These are phyloP conservation scores for Diphyllodes magnificus DNA, from an alignment of 2,113 vertebrate species.

Conservation along the genomic window DNA sequence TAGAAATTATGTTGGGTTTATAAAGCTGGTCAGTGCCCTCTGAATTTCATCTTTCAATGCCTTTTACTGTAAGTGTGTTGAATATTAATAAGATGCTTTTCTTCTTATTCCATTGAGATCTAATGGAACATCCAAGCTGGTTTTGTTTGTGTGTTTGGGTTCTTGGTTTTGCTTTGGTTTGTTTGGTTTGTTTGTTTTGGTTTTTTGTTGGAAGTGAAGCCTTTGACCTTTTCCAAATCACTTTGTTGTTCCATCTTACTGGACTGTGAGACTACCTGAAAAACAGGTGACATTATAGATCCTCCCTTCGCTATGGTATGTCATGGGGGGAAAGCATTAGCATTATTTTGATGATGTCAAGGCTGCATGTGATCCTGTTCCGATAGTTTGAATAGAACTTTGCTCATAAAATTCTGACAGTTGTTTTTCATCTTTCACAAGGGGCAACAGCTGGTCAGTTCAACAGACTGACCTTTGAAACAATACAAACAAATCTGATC, in stretches of 20 bases:
- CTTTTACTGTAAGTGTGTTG: not conserved
- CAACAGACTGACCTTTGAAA: not conserved
- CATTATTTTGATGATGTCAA: not conserved
- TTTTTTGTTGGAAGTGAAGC: not conserved
- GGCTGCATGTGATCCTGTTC: not conserved
- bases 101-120: not conserved
- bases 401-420: not conserved
- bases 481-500: not conserved
- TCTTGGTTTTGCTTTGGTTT: not conserved
- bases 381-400: not conserved
- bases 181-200: rapidly evolving
- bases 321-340: not conserved
- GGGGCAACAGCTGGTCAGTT: not conserved
- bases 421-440: not conserved
- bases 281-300: not conserved
- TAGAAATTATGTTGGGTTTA: not conserved
- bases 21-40: not conserved
- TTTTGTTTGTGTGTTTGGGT: not conserved
- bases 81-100: not conserved
- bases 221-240: not conserved
- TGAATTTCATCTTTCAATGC: not conserved
- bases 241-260: not conserved
- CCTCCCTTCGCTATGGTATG: not conserved
- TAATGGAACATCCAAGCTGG: not conserved
- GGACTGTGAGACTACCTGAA: not conserved